A percentile compares a stretch with the other conserved stretches of the same genome.
Evolutionary conservation across 2,888 invertebrate genomes (phyloP).

Genomic region (Drosophila fungiperda): DNA sequence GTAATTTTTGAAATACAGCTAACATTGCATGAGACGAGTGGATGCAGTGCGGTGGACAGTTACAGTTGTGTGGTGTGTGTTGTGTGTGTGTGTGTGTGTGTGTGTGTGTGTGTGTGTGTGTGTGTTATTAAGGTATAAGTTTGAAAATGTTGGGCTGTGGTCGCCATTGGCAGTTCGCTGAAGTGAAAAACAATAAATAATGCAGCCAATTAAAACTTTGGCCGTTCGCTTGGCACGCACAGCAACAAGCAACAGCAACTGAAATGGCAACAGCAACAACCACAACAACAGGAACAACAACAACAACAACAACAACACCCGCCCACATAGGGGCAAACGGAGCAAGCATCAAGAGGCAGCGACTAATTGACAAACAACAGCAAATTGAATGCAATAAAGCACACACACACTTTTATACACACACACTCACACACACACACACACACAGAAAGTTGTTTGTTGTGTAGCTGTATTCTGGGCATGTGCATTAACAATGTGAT

Average conservation of each 20-base stretch:
- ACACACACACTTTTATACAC: slow-evolving; percentile 35
- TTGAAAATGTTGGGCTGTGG: slow-evolving; percentile 46
- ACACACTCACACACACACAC: slow-evolving; percentile 2
- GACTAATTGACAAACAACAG: slow-evolving; percentile 79
- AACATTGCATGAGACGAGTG: neutral
- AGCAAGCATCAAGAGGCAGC: slow-evolving; percentile 41
- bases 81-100: neutral
- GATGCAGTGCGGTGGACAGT: neutral
- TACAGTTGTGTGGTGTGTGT: neutral
- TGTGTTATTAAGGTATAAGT: slow-evolving; percentile 13
- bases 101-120: neutral
- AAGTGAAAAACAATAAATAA: slow-evolving; percentile 81
- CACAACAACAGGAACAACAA: slow-evolving; percentile 27
- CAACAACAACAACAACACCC: slow-evolving; percentile 35
- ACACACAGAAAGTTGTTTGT: slow-evolving; percentile 16
- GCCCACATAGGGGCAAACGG: slow-evolving; percentile 27
- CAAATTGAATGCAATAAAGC: slow-evolving; percentile 78
- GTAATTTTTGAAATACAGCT: slow-evolving; percentile 55
- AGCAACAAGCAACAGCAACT: slow-evolving; percentile 35
- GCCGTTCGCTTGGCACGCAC: slow-evolving; percentile 69
- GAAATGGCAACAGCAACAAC: neutral
- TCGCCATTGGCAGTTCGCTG: slow-evolving; percentile 65
- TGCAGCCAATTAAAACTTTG: slow-evolving; percentile 80
- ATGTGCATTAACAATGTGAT: slow-evolving; percentile 74
- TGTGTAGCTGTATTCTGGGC: slow-evolving; percentile 60